Conservation (phyloP, 2,888 invertebrate species). For the Malachius bipustulatus region DNA sequence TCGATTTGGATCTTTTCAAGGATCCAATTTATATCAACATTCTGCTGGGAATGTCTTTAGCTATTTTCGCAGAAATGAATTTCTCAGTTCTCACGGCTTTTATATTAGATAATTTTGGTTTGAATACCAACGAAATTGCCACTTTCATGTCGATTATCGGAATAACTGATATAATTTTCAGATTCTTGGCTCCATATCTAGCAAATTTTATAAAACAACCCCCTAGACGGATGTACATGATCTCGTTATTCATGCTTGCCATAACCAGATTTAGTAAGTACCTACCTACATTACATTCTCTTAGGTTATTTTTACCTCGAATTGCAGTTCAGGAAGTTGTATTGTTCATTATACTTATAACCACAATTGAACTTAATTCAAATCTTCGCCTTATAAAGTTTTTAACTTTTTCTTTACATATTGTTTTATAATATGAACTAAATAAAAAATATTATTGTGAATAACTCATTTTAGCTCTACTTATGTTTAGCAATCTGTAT, state of each 20-base stretch:
- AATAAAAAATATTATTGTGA: too few species aligned
- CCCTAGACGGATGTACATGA: conserved; percentile 51
- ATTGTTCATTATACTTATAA: too few species aligned
- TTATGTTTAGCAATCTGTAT: conserved; percentile 45
- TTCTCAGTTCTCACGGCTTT: conserved; percentile 55
- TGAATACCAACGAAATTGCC: conserved; percentile 47
- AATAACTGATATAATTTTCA: conserved; percentile 42
- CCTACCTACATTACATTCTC: too few species aligned
- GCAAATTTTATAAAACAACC: conserved; percentile 50
- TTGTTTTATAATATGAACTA: too few species aligned
- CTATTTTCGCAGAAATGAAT: conserved; percentile 56
- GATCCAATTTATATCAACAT: conserved; percentile 58
- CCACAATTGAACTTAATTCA: too few species aligned
- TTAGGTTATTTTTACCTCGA: too few species aligned
- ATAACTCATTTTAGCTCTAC: conserved; percentile 46
- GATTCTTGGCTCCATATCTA: conserved; percentile 53
- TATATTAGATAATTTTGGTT: conserved; percentile 50
- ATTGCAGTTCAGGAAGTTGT: too few species aligned
- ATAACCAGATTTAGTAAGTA: conserved; percentile 51
- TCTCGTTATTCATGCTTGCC: conserved; percentile 48
- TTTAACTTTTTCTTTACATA: too few species aligned
- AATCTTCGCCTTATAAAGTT: too few species aligned
- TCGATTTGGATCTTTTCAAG: conserved; percentile 51
- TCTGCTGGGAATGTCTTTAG: conserved; percentile 53
- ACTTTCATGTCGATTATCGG: conserved; percentile 50